These are phyloP conservation scores for Pristiophorus japonicus DNA, from an alignment of 2,113 vertebrate species.

Conservation along the genomic window DNA sequence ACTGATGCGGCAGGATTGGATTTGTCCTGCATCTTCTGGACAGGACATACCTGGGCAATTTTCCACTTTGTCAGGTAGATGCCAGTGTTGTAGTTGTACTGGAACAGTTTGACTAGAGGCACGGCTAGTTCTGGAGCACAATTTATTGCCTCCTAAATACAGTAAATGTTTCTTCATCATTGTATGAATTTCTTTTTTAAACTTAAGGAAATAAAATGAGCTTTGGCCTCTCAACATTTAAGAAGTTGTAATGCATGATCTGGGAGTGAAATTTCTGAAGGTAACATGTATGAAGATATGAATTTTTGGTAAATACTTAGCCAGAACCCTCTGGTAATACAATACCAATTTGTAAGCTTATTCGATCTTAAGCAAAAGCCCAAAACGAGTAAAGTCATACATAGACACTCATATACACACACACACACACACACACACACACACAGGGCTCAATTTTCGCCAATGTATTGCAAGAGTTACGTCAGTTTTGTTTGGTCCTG, in stretches of 20 bases:
- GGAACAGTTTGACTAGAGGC: no score
- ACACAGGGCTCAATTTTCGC: no score
- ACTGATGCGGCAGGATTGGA: no score
- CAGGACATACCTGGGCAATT: no score
- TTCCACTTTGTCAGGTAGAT: no score
- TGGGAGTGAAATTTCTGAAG: background rate
- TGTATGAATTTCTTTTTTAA: background rate
- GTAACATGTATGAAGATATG: background rate
- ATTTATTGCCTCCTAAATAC: background rate
- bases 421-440: no score
- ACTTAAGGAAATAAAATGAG: background rate
- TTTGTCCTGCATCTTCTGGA: no score
- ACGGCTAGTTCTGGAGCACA: no score
- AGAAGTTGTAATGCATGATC: background rate
- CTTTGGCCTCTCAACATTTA: background rate
- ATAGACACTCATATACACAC: background rate
- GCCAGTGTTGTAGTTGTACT: no score
- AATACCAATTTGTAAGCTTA: background rate
- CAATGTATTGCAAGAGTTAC: no score
- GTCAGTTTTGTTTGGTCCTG: no score
- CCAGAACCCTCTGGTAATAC: background rate
- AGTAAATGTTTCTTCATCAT: background rate
- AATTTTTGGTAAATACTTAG: background rate
- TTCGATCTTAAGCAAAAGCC: background rate
- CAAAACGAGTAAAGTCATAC: background rate